phyloP scores from a whole-genome alignment of 37 sponge, comb jelly and placozoan genomes.

The Halichondria panicea region DNA sequence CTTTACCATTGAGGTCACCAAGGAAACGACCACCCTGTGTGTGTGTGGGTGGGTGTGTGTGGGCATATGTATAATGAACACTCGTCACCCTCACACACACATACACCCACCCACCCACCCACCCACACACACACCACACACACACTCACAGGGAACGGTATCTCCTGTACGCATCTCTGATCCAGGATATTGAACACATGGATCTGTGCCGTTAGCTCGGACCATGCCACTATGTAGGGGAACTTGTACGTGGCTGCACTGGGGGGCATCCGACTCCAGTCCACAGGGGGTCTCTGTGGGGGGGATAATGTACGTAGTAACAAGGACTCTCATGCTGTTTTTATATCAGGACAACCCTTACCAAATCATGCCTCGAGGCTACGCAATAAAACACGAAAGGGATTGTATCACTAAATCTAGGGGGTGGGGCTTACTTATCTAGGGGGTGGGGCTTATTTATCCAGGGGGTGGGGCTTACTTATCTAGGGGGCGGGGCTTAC shows the following conservation, averaged over 20 bases:
- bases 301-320: not conserved
- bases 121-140: not conserved
- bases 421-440: too few species aligned
- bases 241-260: constrained; percentile 51
- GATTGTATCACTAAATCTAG: too few species aligned
- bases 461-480: too few species aligned
- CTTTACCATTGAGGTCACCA: constrained; percentile 30
- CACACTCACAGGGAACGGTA: constrained; percentile 34
- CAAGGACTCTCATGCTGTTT: too few species aligned
- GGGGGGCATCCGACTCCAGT: constrained; percentile 33
- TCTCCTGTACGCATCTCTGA: constrained; percentile 61
- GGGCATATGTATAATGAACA: not conserved
- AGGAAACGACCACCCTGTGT: constrained; percentile 45
- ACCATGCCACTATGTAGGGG: constrained; percentile 63
- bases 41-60: not conserved
- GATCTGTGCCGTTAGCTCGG: constrained; percentile 15
- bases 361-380: too few species aligned
- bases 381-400: too few species aligned
- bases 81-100: not conserved
- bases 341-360: too few species aligned
- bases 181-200: constrained; percentile 60
- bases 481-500: constrained; percentile 40
- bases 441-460: too few species aligned
- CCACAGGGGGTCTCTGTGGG: constrained; percentile 47
- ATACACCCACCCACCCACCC: too few species aligned